Percentiles rank a stretch among this genome's conserved stretches.
These are phyloP conservation scores for Sisor rabdophorus DNA, from an alignment of 2,113 vertebrate genomes.

Conservation along the genomic window DNA sequence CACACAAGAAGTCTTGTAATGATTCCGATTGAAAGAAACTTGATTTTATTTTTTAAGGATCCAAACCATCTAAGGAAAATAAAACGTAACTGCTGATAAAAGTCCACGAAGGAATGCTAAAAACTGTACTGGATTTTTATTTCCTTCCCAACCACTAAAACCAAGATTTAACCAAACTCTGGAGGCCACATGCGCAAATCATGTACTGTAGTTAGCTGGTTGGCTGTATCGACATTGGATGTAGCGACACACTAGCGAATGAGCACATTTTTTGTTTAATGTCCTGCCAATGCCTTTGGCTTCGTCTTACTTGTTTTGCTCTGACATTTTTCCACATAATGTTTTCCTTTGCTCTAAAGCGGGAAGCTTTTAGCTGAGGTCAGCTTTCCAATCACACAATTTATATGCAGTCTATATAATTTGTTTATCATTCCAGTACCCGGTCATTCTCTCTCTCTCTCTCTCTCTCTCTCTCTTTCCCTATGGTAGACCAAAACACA, in stretches of 20 bases:
- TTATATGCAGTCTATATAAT: constrained; percentile 51
- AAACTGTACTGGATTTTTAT: neutral
- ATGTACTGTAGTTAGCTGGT: constrained; percentile 1
- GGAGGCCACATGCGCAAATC: neutral
- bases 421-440: constrained; percentile 66
- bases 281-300: neutral
- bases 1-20: neutral
- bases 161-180: neutral
- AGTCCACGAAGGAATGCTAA: neutral
- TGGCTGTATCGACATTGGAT: neutral
- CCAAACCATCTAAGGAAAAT: too few relatives aligned
- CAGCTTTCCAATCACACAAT: constrained; percentile 53
- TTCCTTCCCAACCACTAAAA: neutral
- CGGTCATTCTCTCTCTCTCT: constrained; percentile 41
- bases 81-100: neutral
- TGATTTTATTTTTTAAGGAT: neutral
- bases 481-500: constrained; percentile 23
- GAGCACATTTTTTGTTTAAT: neutral
- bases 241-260: neutral
- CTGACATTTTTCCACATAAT: constrained; percentile 16
- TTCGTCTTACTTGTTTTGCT: neutral
- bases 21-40: neutral
- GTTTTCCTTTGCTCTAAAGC: constrained; percentile 37
- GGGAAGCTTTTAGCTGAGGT: constrained; percentile 56
- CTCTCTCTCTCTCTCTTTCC: constrained; percentile 6